A percentile compares a stretch with the other conserved stretches of the same genome.
Conservation (phyloP, 2,113 vertebrate genomes). For the Leptobrachium leishanense region DNA sequence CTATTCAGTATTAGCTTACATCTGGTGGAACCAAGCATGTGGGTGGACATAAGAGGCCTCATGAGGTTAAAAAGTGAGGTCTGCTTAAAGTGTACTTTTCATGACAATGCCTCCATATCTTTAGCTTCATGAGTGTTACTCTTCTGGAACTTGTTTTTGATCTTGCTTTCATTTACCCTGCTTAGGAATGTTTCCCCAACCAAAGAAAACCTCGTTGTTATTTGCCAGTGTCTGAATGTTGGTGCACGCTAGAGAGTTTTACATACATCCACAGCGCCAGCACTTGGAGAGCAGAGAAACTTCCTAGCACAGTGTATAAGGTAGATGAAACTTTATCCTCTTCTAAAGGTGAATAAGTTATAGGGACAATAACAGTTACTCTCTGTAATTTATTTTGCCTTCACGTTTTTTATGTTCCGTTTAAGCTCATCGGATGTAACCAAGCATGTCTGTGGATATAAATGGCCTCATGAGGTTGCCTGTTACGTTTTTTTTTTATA, state of each 20-base stretch:
- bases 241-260: background rate
- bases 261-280: background rate
- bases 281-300: background rate
- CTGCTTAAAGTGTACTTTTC: too few species aligned
- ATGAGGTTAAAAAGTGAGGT: background rate
- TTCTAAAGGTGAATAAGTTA: background rate
- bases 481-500: too few species aligned
- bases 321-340: background rate
- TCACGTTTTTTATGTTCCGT: background rate
- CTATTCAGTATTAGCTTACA: background rate
- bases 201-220: background rate
- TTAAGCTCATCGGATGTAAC: background rate
- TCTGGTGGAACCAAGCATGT: conserved; percentile 3
- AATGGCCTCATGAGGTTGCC: too few species aligned
- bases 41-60: conserved; percentile 1
- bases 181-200: background rate
- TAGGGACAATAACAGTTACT: too few species aligned
- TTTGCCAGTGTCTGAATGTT: background rate
- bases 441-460: background rate
- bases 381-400: background rate
- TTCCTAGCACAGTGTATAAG: background rate
- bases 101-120: background rate
- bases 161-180: background rate
- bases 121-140: background rate
- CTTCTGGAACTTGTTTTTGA: background rate